phyloP scores from a whole-genome alignment of 2,113 vertebrate genomes.

The Ctenodactylus gundi region DNA sequence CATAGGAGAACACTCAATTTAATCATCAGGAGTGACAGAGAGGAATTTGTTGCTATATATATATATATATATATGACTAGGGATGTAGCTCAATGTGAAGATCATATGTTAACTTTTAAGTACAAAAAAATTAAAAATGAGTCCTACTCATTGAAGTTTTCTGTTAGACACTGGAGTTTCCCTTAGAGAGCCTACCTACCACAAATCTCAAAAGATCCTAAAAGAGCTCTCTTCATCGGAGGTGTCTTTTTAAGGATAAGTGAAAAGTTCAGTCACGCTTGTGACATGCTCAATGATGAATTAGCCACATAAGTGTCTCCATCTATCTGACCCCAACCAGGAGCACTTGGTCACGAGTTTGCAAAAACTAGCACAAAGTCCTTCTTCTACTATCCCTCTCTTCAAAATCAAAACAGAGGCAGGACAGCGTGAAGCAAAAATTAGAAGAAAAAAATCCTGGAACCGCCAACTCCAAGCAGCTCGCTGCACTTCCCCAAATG shows the following conservation, averaged over 20 bases:
- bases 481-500: not conserved
- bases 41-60: too few relatives aligned
- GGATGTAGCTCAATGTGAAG: too few relatives aligned
- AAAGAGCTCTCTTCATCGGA: not conserved
- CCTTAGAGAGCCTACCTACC: slow-evolving; percentile 8
- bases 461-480: not conserved
- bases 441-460: not conserved
- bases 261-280: not conserved
- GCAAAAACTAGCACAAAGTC: rapidly evolving
- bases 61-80: too few relatives aligned
- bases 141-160: slow-evolving; percentile 25
- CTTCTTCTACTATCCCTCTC: too few relatives aligned
- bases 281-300: not conserved
- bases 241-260: not conserved
- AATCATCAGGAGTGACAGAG: not conserved
- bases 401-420: not conserved
- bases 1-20: not conserved
- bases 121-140: too few relatives aligned
- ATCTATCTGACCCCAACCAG: rapidly evolving
- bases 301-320: not conserved
- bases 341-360: not conserved
- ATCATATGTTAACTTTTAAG: too few relatives aligned
- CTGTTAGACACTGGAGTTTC: slow-evolving; percentile 42
- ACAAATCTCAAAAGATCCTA: slow-evolving; percentile 55
- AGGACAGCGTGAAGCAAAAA: not conserved